Evolutionary conservation across 64 coral and sea anemone genomes (phyloP).

Genomic region (Platygyra sinensis): DNA sequence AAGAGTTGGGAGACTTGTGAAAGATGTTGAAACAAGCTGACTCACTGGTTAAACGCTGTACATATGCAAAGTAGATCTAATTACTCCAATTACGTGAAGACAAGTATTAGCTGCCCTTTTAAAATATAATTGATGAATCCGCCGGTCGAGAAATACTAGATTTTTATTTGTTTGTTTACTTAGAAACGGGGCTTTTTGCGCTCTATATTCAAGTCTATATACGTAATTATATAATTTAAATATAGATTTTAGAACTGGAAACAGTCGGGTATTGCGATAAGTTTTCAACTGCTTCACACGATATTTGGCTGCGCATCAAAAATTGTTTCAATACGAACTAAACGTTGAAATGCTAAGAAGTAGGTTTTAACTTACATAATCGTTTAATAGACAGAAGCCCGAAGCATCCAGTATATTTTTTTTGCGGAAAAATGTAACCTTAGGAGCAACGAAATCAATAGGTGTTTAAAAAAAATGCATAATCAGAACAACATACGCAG

Average conservation of each 20-base stretch:
- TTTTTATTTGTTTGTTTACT: conserved; percentile 49
- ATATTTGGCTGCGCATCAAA: background rate
- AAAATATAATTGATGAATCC: conserved; percentile 43
- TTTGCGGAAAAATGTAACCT: no score
- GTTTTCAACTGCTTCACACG: background rate
- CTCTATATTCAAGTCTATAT: background rate
- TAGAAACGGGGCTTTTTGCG: conserved; percentile 18
- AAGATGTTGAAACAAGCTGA: background rate
- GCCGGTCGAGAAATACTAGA: conserved; percentile 38
- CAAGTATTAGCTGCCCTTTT: background rate
- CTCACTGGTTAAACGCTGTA: background rate
- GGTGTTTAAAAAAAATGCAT: no score
- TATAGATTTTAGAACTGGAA: conserved; percentile 10
- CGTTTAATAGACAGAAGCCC: no score
- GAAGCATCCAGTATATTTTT: no score
- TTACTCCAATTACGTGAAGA: conserved; percentile 25
- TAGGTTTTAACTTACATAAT: no score
- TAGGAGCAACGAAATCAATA: no score
- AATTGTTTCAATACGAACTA: background rate
- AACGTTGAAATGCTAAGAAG: background rate
- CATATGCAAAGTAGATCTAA: conserved; percentile 8
- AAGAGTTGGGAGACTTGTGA: background rate
- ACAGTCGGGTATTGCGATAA: background rate
- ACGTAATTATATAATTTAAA: background rate
- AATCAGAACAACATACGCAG: no score